phyloP scores from a whole-genome alignment of 2,888 invertebrate genomes.

The Melieria omissa region DNA sequence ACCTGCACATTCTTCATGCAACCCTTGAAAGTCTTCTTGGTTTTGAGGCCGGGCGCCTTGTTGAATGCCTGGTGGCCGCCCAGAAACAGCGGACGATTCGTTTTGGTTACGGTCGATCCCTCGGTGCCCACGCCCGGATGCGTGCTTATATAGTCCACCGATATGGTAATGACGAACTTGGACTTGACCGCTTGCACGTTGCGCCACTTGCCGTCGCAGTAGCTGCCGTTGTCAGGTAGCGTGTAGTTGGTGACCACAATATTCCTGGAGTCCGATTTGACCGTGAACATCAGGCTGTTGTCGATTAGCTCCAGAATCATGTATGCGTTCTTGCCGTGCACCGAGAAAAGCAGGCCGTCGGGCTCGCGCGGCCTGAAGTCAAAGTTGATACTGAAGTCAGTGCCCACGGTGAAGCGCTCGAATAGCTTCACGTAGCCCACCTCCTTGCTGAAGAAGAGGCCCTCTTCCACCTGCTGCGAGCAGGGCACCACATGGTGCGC shows the following conservation, averaged over 20 bases:
- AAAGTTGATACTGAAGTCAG: slow-evolving; percentile 81
- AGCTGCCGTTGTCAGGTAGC: slow-evolving; percentile 73
- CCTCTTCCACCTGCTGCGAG: slow-evolving; percentile 80
- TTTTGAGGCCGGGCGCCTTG: slow-evolving; percentile 74
- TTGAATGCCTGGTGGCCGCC: slow-evolving; percentile 82
- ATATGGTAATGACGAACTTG: slow-evolving; percentile 88
- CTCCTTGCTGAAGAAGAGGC: slow-evolving; percentile 84
- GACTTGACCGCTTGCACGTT: slow-evolving; percentile 84
- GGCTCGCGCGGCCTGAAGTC: slow-evolving; percentile 87
- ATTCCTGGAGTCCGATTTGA: slow-evolving; percentile 82
- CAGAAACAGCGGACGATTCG: slow-evolving; percentile 86
- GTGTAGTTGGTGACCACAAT: slow-evolving; percentile 77
- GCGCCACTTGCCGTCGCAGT: slow-evolving; percentile 98
- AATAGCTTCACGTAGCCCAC: slow-evolving; percentile 77
- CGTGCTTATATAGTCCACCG: slow-evolving; percentile 84
- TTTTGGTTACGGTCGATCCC: slow-evolving; percentile 77
- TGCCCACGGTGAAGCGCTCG: slow-evolving; percentile 83
- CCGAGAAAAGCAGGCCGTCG: slow-evolving; percentile 86
- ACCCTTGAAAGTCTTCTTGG: slow-evolving; percentile 80
- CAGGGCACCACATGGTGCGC: slow-evolving; percentile 80
- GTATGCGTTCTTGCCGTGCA: slow-evolving; percentile 84
- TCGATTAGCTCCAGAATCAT: slow-evolving; percentile 88
- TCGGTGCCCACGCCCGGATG: slow-evolving; percentile 77
- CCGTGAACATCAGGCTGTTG: slow-evolving; percentile 84
- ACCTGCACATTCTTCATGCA: slow-evolving; percentile 81